Evolutionary conservation across 2,797 vertebrate species (phyloP), one percentile per base, ranked within the genome.

Genomic region (Pangasius mekongensis): DNA sequence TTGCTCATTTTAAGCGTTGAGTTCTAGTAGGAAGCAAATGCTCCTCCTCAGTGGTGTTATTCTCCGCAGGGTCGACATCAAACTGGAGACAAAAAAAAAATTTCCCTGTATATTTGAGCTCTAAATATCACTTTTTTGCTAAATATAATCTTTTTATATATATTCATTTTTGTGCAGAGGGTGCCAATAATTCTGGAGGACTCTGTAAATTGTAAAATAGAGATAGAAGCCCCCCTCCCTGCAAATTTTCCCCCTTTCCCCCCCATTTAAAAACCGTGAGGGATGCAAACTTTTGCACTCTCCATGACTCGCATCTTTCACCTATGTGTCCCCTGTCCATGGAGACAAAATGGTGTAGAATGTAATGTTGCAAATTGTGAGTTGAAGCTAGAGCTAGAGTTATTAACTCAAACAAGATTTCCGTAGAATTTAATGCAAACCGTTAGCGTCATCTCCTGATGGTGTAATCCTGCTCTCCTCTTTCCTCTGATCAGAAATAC

Each of bases 401-500:
- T 36, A 71, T 60, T 22, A 9, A 10, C 14, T 39, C 33, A 73
- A 43, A 27, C 71, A 74, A 74, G 39, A 74, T 33, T 27, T 9
- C n/a, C 18, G 49, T 78, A 54, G 24, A 49, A 10, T 33, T 30
- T 1, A 52, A n/a, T 52, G 47, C 47, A 56, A 33, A 78, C 3
- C 1, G 3, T 33, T 33, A 13, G 49, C 76, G 3, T 73, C 5
- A 0, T 58, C 56, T 43, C 27, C 5, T 62, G 1, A 52, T 47
- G 43, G 5, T 85, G 49, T 78, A 11, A 13, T 62, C 85, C 58
- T n/a, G 58, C 58, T n/a, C 64, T 67, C 66, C 0, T 88, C 5
- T 64, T 88, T 16, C 85, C 3, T 85, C 30, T 85, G 74, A 74
- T 20, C 66, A 97, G 97, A 97, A 97, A 92, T 97, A 96, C 91